Conservation (phyloP, 2,113 vertebrate genomes). For the Burhinus bistriatus region DNA sequence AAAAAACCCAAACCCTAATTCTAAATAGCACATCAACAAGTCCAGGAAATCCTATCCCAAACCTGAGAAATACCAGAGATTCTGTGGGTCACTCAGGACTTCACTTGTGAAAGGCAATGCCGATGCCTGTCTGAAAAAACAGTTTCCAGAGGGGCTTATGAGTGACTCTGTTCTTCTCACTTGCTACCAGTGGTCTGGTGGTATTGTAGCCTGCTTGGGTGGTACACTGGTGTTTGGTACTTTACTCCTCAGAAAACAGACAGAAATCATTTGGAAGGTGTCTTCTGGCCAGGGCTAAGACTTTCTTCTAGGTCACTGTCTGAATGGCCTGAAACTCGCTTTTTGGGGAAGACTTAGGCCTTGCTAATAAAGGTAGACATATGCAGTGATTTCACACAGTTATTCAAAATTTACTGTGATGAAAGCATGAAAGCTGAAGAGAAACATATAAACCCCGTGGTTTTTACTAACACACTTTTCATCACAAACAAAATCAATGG, state of each 20-base stretch:
- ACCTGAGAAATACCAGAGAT: not conserved
- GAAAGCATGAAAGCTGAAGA: not conserved
- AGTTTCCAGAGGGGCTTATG: not conserved
- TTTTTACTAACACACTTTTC: not conserved
- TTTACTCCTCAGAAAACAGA: not conserved
- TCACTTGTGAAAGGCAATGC: not conserved
- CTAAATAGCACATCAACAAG: not conserved
- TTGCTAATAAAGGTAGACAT: not conserved
- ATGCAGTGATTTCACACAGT: not conserved
- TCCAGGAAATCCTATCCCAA: not conserved
- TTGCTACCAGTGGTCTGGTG: not conserved
- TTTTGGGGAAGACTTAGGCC: not conserved
- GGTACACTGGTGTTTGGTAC: not conserved
- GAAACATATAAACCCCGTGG: accelerated
- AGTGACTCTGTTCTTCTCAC: not conserved
- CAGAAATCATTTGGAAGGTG: not conserved
- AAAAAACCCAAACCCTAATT: not conserved
- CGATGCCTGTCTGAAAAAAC: not conserved
- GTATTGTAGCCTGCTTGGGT: not conserved
- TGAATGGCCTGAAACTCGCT: not conserved
- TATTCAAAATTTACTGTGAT: not conserved
- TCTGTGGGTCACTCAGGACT: not conserved
- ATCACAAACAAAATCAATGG: not conserved
- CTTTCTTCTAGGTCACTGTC: not conserved
- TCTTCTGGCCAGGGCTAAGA: not conserved